A percentile compares a stretch with the other conserved stretches of the same genome.
These are phyloP conservation scores for Chromis chromis DNA, from an alignment of 2,797 vertebrate genomes.

Conservation along the genomic window DNA sequence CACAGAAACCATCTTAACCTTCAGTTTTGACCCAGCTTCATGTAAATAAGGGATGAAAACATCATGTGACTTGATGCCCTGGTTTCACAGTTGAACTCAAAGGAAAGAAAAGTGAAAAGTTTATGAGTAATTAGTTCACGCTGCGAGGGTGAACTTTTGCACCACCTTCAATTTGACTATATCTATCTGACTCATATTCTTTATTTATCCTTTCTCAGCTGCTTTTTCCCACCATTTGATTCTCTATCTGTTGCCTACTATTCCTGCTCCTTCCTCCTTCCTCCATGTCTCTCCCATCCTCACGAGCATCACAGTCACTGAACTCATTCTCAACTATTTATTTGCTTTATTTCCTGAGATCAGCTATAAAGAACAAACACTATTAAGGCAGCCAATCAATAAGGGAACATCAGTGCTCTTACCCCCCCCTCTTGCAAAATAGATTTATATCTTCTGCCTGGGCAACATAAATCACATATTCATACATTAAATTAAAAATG, in stretches of 20 bases:
- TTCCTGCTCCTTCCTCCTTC: slow-evolving; percentile 26
- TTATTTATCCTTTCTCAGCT: slow-evolving; percentile 27
- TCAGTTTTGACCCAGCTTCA: slow-evolving; percentile 25
- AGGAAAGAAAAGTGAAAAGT: slow-evolving; percentile 11
- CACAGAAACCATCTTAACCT: slow-evolving; percentile 23
- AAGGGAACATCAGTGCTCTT: slow-evolving; percentile 83
- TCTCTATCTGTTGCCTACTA: slow-evolving; percentile 26
- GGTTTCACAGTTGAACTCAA: slow-evolving; percentile 18
- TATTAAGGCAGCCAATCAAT: slow-evolving; percentile 89
- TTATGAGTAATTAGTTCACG: slow-evolving; percentile 4
- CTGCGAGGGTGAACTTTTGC: background rate
- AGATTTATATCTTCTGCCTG: slow-evolving; percentile 85
- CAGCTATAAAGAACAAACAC: slow-evolving; percentile 89
- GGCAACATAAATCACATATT: slow-evolving; percentile 89
- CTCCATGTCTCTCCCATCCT: slow-evolving; percentile 54
- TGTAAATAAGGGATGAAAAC: slow-evolving; percentile 35
- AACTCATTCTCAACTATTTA: slow-evolving; percentile 83
- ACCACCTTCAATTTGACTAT: slow-evolving; percentile 2
- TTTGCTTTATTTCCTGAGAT: slow-evolving; percentile 88
- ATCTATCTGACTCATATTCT: slow-evolving; percentile 1
- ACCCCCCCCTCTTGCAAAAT: slow-evolving; percentile 70
- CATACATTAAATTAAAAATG: slow-evolving; percentile 88
- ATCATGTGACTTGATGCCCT: slow-evolving; percentile 40
- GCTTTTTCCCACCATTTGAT: slow-evolving; percentile 26
- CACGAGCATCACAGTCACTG: slow-evolving; percentile 63